Conservation (phyloP, 2,113 vertebrate genomes). For the Heloderma charlesbogerti region DNA sequence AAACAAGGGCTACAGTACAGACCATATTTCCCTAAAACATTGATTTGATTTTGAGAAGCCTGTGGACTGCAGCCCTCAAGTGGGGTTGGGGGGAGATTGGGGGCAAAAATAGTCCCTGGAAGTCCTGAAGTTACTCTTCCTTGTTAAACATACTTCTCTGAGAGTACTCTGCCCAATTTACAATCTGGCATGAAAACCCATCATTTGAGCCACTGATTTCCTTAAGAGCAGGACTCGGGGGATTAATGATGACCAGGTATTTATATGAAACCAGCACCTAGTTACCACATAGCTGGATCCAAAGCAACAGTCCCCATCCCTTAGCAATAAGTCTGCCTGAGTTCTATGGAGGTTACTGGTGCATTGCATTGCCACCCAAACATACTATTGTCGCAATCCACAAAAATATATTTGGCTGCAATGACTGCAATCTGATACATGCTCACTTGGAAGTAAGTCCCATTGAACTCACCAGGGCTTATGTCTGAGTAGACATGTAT, state of each 20-base stretch:
- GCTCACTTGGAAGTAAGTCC: too few species aligned
- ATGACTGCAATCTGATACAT: not conserved
- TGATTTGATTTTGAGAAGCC: too few species aligned
- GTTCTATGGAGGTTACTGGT: not conserved
- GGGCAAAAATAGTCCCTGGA: too few species aligned
- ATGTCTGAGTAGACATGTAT: not conserved
- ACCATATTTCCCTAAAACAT: too few species aligned
- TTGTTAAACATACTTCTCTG: too few species aligned
- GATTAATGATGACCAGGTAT: not conserved
- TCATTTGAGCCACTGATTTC: not conserved
- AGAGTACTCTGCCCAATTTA: not conserved
- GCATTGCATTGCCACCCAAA: not conserved
- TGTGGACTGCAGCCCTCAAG: too few species aligned
- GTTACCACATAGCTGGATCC: not conserved
- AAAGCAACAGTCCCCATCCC: not conserved
- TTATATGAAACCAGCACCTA: not conserved
- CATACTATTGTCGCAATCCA: not conserved
- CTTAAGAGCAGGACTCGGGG: not conserved
- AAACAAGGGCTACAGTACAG: too few species aligned
- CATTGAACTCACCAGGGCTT: not conserved
- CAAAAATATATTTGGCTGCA: not conserved
- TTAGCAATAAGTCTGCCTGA: not conserved
- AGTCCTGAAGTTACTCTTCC: too few species aligned
- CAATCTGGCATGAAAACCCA: not conserved
- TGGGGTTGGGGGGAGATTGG: too few species aligned